Conservation (phyloP, 2,888 invertebrate genomes). For the Lampropteryx suffumata region DNA sequence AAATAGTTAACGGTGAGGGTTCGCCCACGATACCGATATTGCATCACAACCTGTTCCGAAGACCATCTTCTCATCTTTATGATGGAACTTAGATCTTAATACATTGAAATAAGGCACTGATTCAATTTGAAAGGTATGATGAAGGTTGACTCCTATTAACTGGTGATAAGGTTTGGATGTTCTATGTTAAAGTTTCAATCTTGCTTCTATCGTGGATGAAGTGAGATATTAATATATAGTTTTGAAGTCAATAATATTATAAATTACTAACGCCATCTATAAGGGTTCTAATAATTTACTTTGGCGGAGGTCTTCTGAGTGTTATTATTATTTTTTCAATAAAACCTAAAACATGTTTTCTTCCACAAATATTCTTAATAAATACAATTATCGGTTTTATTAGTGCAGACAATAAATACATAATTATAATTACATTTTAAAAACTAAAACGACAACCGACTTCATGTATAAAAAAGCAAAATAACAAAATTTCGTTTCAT, state of each 20-base stretch:
- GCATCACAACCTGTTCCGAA: conserved; percentile 25
- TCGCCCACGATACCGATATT: conserved; percentile 16
- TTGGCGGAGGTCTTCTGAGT: not conserved
- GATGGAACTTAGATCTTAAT: not conserved
- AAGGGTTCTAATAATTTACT: not conserved
- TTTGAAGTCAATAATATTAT: conserved; percentile 1
- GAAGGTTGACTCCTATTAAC: not conserved
- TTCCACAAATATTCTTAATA: no score
- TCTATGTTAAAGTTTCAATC: not conserved
- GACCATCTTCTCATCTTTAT: not conserved
- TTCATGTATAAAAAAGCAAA: no score
- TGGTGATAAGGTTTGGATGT: not conserved
- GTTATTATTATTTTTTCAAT: no score
- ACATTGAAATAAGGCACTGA: not conserved
- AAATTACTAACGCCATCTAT: not conserved
- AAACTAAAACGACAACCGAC: no score
- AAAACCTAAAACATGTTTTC: no score
- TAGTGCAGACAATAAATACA: no score
- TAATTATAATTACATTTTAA: no score
- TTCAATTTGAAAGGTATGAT: not conserved
- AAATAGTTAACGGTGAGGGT: conserved; percentile 17
- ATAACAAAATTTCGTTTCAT: no score
- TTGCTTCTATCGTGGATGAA: not conserved
- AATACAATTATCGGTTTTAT: no score
- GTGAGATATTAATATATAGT: conserved; percentile 5